Evolutionary conservation across 2,113 vertebrate genomes (phyloP), one percentile per base, ranked within the genome.

Genomic region (Ammospiza nelsoni): DNA sequence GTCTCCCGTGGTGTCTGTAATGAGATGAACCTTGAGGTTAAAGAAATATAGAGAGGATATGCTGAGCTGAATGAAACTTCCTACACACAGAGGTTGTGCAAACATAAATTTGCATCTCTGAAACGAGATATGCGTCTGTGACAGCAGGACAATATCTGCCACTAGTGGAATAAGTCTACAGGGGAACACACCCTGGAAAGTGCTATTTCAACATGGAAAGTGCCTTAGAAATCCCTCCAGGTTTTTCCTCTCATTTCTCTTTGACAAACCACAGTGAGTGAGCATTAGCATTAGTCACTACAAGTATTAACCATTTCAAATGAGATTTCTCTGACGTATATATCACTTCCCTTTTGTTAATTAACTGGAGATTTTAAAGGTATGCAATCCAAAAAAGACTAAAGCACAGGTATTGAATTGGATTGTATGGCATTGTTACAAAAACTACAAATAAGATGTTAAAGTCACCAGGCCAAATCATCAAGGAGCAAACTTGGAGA

Each of bases 61-160:
- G 65, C 69, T 90, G 69, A 48, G 48, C 46, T 92, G 82, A 95
- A 90, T 92, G 82, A 95, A 90, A 90, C 79, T 86, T 76, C 82
- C 76, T 66, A 37, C 74, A 58, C 28, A 33, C 27, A 13, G 5
- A 2, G 20, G 29, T 90, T 94, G 68, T 52, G 89, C 41, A 88
- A 95, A 84, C 13, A 8, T 44, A 63, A 72, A 85, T 88, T 55
- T 77, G n/a, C 9, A 22, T 87, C 65, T 74, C 57, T 66, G 49
- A 86, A 74, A 77, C 1, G 1, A 77, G n/a, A 62, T 15, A 4
- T n/a, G 39, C 0, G 0, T 31, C 59, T 4, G 3, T 92, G 84
- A 91, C 2, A 2, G 61, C 28, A 71, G 5, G 21, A 57, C 18
- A 85, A n/a, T 54, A 46, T 52, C 33, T 75, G 44, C 52, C 37